Conservation (phyloP, 2,113 vertebrate species). For the Pelvicachromis taeniatus region DNA sequence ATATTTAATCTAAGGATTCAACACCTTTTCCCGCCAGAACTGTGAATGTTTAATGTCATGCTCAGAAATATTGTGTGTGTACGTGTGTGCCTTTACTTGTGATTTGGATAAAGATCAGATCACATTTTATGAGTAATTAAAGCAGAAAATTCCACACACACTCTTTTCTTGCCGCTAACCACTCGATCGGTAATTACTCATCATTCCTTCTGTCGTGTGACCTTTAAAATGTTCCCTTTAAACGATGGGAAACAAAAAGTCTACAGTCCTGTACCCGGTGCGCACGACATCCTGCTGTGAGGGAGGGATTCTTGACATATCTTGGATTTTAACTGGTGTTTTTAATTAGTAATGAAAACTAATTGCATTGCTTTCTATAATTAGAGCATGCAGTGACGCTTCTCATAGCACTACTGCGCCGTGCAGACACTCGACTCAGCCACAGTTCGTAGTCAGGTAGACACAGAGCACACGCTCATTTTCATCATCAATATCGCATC, state of each 20-base stretch:
- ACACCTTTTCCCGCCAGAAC: background rate
- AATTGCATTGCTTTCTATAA: background rate
- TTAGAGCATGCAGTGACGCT: background rate
- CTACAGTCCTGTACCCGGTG: background rate
- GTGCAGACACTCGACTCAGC: background rate
- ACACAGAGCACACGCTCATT: background rate
- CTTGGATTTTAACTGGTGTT: background rate
- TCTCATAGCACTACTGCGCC: background rate
- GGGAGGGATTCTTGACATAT: background rate
- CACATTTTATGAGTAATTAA: background rate
- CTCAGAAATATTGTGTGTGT: fast-evolving
- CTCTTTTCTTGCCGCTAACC: background rate
- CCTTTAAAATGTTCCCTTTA: background rate
- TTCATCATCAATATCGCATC: background rate
- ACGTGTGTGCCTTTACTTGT: background rate
- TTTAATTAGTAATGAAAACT: background rate
- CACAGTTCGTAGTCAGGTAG: background rate
- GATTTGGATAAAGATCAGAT: background rate
- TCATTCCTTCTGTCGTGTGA: background rate
- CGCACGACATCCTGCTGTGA: background rate
- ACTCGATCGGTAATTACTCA: background rate
- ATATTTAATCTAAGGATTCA: background rate
- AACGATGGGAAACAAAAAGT: background rate
- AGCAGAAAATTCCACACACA: background rate
- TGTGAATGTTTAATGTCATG: background rate